Conservation (phyloP, 2,888 invertebrate species). For the Aleiodes leptofemur region DNA sequence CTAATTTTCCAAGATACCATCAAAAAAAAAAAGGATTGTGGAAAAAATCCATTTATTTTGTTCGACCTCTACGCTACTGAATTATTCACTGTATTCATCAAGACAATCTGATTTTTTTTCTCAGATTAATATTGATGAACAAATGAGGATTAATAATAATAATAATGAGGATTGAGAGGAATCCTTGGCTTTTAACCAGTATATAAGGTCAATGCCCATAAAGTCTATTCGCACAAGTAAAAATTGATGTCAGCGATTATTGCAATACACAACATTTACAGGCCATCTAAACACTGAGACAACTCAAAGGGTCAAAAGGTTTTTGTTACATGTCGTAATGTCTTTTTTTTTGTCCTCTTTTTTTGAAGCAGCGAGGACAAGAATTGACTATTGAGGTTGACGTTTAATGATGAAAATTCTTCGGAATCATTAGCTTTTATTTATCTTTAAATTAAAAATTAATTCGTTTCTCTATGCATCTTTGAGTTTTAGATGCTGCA, state of each 20-base stretch:
- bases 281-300: not conserved
- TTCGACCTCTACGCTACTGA: too few relatives aligned
- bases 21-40: too few relatives aligned
- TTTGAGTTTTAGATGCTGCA: too few relatives aligned
- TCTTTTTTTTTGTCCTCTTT: not conserved
- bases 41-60: too few relatives aligned
- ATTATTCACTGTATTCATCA: not conserved
- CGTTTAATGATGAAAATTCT: too few relatives aligned
- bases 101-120: not conserved
- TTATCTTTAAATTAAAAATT: too few relatives aligned
- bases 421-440: too few relatives aligned
- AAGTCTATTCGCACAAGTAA: not conserved
- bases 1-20: too few relatives aligned
- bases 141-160: not conserved
- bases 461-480: too few relatives aligned
- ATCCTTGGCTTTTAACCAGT: conserved; percentile 14
- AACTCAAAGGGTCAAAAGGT: not conserved
- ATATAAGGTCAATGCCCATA: conserved; percentile 17
- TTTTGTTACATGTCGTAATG: not conserved
- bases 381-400: too few relatives aligned
- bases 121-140: not conserved
- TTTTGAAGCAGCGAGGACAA: too few relatives aligned
- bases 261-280: not conserved
- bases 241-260: conserved; percentile 17
- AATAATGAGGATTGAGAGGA: not conserved